phyloP scores from a whole-genome alignment of 1,140 invertebrate species.

The Drosophila tani region DNA sequence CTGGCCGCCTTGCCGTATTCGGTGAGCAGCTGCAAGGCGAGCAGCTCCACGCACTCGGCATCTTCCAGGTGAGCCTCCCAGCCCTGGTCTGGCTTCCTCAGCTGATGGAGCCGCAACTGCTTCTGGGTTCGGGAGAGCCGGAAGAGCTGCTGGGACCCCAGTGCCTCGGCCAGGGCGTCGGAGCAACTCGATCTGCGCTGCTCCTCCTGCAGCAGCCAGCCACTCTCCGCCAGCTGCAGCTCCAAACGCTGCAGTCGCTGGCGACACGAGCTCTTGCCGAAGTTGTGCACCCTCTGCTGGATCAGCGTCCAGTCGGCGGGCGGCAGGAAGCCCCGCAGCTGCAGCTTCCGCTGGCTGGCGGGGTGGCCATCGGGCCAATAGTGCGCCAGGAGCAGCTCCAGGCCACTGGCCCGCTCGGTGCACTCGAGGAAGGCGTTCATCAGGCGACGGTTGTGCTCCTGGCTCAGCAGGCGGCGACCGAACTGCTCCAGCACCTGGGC shows the following conservation, averaged over 20 bases:
- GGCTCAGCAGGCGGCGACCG: constrained; percentile 53
- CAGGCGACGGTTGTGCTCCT: constrained; percentile 69
- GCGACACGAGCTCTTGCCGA: constrained; percentile 67
- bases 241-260: constrained; percentile 63
- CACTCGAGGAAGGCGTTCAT: constrained; percentile 78
- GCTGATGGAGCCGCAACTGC: constrained; percentile 39
- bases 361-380: constrained; percentile 70
- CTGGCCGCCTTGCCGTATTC: constrained; percentile 13
- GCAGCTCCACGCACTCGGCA: constrained; percentile 56
- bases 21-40: constrained; percentile 32
- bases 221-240: constrained; percentile 46
- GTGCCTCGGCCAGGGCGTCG: constrained; percentile 36
- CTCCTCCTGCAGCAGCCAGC: constrained; percentile 45
- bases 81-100: not conserved
- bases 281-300: constrained; percentile 76
- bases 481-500: constrained; percentile 57
- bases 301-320: constrained; percentile 70
- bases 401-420: constrained; percentile 51
- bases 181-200: constrained; percentile 22
- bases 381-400: constrained; percentile 61
- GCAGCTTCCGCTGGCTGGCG: not conserved
- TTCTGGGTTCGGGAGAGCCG: constrained; percentile 49
- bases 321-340: constrained; percentile 57
- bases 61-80: constrained; percentile 21
- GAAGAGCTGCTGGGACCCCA: constrained; percentile 23